Base-by-base conservation (phyloP, 2,797 vertebrate species). In the Setipinna tenuifilis region DNA sequence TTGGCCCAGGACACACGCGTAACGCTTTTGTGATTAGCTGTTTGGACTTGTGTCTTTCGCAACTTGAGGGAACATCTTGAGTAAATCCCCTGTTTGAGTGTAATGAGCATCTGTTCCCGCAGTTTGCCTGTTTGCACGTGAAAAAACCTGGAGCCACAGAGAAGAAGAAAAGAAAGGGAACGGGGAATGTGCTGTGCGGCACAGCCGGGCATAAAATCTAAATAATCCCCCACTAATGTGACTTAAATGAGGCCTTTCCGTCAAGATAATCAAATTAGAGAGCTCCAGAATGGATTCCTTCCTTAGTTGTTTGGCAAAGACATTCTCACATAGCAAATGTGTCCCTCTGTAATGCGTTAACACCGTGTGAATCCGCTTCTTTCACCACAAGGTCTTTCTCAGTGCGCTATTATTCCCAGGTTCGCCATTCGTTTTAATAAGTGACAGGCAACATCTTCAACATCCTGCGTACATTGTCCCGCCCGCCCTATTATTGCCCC, bases 221-320 rank as follows among this genome's bases (percentile, higher is more conserved):
- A 78, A 78, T 78, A 78, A 78, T 78, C 71, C 59, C 50, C 81
- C 83, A 88, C 84, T 90, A 83, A 90, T 90, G 86, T 82, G 84
- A 35, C 80, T 90, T 89, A 88, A 90, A 91, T 85, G 88, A 85
- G 86, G 86, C 54, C 71, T 78, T 78, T 78, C 71, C 31, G 44
- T 78, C 71, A 78, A 78, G 31, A 4, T 41, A 78, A 78, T 78
- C 31, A 41, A 44, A 78, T 78, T 41, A 78, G 35, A 78, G 17
- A 44, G 71, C 19, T 9, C 17, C 71, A 21, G 35, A 78, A 78
- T 78, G 41, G 71, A 78, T 78, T 78, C 71, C 31, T 78, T 78
- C 71, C 71, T 78, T 31, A 21, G 6, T 44, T 35, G 35, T 71
- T 44, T 78, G 71, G 35, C 31, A 35, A 21, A 78, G 31, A 7